Evolutionary conservation across 2,888 invertebrate species (phyloP), one percentile per base, ranked within the genome.

Genomic region (Pollenia amentaria): DNA sequence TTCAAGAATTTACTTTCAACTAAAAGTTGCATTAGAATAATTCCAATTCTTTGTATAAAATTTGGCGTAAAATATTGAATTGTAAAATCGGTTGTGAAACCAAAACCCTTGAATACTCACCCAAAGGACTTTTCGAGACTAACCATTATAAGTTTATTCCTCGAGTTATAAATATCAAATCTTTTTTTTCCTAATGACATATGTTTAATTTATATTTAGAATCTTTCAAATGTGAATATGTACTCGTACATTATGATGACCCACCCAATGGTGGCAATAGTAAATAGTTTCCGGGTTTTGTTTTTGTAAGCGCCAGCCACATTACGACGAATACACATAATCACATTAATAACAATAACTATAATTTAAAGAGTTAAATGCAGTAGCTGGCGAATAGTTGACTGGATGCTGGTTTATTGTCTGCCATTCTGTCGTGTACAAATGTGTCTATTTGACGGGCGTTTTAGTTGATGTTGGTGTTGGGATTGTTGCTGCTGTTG

Each of bases 251-350:
- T 29, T 29, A 29, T 29, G 29, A 29, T 3, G 29, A 29, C 21
- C 40, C 44, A 60, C 38, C 29, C 46, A 62, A n/a, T 44, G 9
- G 38, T 14, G 60, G 29, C 38, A 44, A 44, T 3, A 42, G 21
- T 11, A 48, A 42, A 21, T 57, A 67, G n/a, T 81, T 81, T 81
- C 73, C 81, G 81, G 81, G 81, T 67, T 82, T 76, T 69, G 67
- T 60, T 76, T 40, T 60, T 69, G 16, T 62, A 62, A 76, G 67
- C 82, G 51, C 75, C 69, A 44, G 42, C n/a, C 40, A 21, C 18
- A 42, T 6, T 40, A 48, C 40, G 62, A 80, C 64, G 65, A 48
- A 57, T 40, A 65, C 14, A 18, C 4, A 51, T 21, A 46, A 48
- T 57, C 44, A 46, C 21, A 67, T 12, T 67, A 40, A 70, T 16